Conservation (phyloP, 2,113 vertebrate species). For the Pseudopipra pipra region DNA sequence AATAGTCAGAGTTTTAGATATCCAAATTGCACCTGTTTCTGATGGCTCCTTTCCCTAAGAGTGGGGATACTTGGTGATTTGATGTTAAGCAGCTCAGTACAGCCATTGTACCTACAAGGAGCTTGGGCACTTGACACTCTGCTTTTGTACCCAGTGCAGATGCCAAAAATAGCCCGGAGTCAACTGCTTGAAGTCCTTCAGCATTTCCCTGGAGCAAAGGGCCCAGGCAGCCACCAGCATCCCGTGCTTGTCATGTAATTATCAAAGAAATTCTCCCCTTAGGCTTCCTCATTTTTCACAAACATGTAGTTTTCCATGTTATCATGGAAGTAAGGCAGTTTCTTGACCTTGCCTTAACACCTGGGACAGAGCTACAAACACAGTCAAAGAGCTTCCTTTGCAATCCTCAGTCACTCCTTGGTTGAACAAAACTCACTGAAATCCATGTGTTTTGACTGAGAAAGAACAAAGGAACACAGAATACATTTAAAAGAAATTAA, state of each 20-base stretch:
- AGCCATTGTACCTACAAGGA: not conserved
- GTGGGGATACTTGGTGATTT: not conserved
- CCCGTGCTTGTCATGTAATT: not conserved
- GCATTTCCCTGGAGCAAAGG: not conserved
- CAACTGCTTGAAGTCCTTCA: not conserved
- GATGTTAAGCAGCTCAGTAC: not conserved
- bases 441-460: not conserved
- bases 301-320: not conserved
- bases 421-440: not conserved
- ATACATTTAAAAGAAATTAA: constrained; percentile 36
- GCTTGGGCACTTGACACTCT: not conserved
- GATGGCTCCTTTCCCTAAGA: not conserved
- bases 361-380: not conserved
- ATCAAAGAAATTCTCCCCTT: not conserved
- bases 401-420: not conserved
- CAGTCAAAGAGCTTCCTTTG: not conserved
- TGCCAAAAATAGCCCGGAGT: not conserved
- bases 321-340: not conserved
- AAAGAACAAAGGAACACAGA: constrained; percentile 36
- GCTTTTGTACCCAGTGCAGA: not conserved
- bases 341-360: not conserved
- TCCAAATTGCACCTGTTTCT: not conserved
- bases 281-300: not conserved
- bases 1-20: not conserved
- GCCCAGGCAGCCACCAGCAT: not conserved